These are phyloP conservation scores for Apotomis capreana DNA, from an alignment of 2,888 invertebrate genomes.

Conservation along the genomic window DNA sequence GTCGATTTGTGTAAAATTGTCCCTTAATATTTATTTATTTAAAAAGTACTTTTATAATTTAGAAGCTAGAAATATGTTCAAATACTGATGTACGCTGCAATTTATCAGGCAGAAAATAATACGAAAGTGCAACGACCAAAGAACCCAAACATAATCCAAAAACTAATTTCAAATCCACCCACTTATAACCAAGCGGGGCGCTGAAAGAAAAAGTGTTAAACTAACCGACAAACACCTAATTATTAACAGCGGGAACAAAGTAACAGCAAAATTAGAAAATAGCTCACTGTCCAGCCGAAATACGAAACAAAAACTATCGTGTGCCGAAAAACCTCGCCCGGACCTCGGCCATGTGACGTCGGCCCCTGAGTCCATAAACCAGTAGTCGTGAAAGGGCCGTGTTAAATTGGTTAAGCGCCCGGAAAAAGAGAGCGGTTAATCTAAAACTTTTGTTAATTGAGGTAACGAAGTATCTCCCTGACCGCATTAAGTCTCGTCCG, in stretches of 20 bases:
- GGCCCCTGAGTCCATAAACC: conserved; percentile 47
- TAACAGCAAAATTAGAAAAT: conserved; percentile 78
- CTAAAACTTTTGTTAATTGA: conserved; percentile 81
- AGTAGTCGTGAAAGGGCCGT: background rate
- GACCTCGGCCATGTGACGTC: conserved; percentile 35
- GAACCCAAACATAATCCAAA: background rate
- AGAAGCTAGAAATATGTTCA: too few species aligned
- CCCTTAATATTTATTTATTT: too few species aligned
- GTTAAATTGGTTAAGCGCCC: background rate
- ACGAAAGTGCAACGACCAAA: too few species aligned
- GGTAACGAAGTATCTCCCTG: conserved; percentile 76
- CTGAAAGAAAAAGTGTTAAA: conserved; percentile 30
- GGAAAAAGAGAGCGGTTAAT: conserved; percentile 76
- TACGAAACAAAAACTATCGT: conserved; percentile 74
- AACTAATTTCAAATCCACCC: conserved; percentile 3
- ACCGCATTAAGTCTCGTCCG: conserved; percentile 73
- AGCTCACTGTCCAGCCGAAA: conserved; percentile 77
- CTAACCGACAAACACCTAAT: conserved; percentile 20
- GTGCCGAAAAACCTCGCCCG: conserved; percentile 73
- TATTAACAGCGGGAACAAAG: conserved; percentile 63
- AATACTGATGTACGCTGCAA: too few species aligned
- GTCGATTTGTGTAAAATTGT: too few species aligned
- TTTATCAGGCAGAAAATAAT: too few species aligned
- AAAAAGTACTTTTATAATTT: too few species aligned
- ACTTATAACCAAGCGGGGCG: background rate